Evolutionary conservation across 2,888 invertebrate genomes (phyloP), one percentile per base, ranked within the genome.

Genomic region (Eilema depressum): DNA sequence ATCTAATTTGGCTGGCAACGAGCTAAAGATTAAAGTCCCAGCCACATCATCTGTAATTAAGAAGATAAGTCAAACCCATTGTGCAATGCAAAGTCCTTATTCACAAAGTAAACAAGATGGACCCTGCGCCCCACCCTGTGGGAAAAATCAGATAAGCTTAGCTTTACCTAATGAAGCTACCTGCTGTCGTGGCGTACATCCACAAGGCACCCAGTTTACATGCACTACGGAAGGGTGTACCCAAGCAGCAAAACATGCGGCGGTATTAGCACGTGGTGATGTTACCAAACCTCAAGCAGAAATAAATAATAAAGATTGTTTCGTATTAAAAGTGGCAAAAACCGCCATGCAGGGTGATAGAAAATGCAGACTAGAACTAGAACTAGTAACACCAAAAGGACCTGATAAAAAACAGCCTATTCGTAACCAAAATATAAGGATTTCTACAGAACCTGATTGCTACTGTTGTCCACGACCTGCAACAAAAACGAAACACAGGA

Each of bases 311-410:
- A 96, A 96, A 66, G 65, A 66, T 30, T 66, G 57, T 25, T 66
- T 96, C 76, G 96, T 97, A n/a, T 86, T 97, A 68, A 95, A 96
- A 86, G 96, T 97, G 62, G 97, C 96, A 0, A 97, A 97, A 86
- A 97, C 97, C 75, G 96, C 96, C 2, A 96, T 96, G 73, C 96
- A 96, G 20, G 95, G 95, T 0, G 96, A 96, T 68, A 96, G 96
- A 83, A 97, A 97, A 87, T 96, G 96, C 67, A 97, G 96, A 88
- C 70, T 95, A 37, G 97, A 97, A 88, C 82, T 97, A 80, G 97
- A 97, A 85, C 90, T 97, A 83, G 96, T 96, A 68, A 96, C 97
- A 0, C 97, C 97, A 0, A 96, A 96, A 81, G 96, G 96, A 0
- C 93, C 95, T 0, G 96, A 96, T 71, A 93, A 96, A 73, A 95